Base-by-base conservation (phyloP, 1,140 invertebrate species). In the Glossosoma conforme region DNA sequence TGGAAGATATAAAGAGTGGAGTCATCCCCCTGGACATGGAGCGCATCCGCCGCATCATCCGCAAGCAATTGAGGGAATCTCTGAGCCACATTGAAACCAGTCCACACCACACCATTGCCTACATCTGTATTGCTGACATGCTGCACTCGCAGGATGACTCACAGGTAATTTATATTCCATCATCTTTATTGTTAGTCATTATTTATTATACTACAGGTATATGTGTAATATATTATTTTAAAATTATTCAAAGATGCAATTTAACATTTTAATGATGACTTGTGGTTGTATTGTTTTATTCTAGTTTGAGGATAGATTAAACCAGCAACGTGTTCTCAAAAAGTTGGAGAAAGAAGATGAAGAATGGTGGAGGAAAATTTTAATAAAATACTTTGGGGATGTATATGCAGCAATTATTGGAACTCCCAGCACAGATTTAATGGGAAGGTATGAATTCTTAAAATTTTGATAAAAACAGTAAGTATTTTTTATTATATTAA, bases 61-160 rank as follows among this genome's bases (percentile, higher is more conserved):
- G 84, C 48, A 81, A 84, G 52, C 78, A 83, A 47, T 81, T 87
- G 40, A 69, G 89, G 5, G 84, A 90, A 62, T 75, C 79, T 61
- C 72, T 89, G 35, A 85, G 80, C 53, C 75, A 78, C 55, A 66
- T 89, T 3, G 91, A 93, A 70, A 85, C 81, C 17, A 77, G 77
- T 52, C 89, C 90, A 1, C 86, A 91, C 62, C 79, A 86, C 47
- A 71, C 81, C 5, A 68, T 93, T 22, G 84, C 88, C 2, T 84
- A 82, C 62, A 79, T 83, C 57, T 77, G 89, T 21, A 88, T 94
- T 62, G 85, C 83, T 0, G 87, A 94, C 66, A 81, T 87, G 57
- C 70, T 95, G 14, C 93, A 91, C 69, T 89, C 90, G 8, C 77
- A 83, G 35, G 79, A 71, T 14, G 77, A 85, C 52, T 68, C 83